These are phyloP conservation scores for Pluvialis apricaria DNA, from an alignment of 2,113 vertebrate species.

Conservation along the genomic window DNA sequence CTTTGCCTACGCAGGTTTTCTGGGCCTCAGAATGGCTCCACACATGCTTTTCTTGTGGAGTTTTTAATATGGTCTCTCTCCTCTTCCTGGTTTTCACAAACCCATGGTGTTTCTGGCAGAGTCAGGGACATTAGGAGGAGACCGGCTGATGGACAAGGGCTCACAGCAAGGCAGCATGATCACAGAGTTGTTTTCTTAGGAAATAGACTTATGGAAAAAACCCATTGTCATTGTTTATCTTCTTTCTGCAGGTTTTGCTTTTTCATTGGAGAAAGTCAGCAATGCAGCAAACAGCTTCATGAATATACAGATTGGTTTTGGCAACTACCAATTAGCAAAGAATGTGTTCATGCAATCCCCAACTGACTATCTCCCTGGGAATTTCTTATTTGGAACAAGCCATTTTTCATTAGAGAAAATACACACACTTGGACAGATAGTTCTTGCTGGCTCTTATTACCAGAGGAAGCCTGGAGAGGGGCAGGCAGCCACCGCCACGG, in stretches of 20 bases:
- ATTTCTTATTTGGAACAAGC: neutral
- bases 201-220: neutral
- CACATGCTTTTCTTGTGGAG: neutral
- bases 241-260: conserved; percentile 28
- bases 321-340: conserved; percentile 38
- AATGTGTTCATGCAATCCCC: neutral
- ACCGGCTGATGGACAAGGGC: neutral
- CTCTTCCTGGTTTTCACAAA: neutral
- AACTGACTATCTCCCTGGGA: neutral
- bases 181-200: neutral
- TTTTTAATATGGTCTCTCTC: neutral
- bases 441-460: neutral
- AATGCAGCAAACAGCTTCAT: conserved; percentile 47
- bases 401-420: neutral
- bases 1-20: neutral
- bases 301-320: conserved; percentile 38
- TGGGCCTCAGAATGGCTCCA: neutral
- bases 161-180: neutral
- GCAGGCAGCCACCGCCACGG: neutral
- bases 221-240: conserved; percentile 9
- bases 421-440: neutral
- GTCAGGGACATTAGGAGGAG: neutral
- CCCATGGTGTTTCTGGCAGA: neutral
- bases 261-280: conserved; percentile 10
- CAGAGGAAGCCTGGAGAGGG: neutral